Conservation (phyloP, 2,888 invertebrate genomes). For the Perithous albicinctus region DNA sequence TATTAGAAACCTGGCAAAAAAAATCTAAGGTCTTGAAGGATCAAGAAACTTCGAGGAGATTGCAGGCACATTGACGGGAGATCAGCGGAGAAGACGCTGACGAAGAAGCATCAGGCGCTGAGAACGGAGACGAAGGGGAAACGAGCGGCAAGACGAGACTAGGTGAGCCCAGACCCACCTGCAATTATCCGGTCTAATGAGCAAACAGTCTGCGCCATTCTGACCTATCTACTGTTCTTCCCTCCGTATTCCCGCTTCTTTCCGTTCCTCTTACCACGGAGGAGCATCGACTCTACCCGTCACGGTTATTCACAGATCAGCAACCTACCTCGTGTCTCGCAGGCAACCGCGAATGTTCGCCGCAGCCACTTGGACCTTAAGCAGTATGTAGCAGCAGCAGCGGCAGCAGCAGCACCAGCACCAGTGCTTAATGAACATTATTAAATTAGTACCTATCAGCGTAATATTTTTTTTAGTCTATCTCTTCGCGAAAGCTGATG, state of each 20-base stretch:
- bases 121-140: conserved; percentile 61
- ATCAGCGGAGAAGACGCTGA: background rate
- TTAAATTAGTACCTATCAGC: conserved; percentile 81
- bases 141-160: conserved; percentile 72
- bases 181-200: conserved; percentile 84
- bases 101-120: conserved; percentile 27
- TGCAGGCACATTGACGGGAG: background rate
- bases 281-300: conserved; percentile 38
- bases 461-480: conserved; percentile 37
- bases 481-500: conserved; percentile 47
- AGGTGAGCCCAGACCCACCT: conserved; percentile 79
- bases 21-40: background rate
- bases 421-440: conserved; percentile 79
- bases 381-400: conserved; percentile 25
- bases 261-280: conserved; percentile 52
- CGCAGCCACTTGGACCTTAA: conserved; percentile 36
- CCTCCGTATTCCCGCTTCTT: conserved; percentile 56
- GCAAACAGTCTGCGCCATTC: conserved; percentile 80
- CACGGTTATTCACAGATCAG: conserved; percentile 62
- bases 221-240: conserved; percentile 67
- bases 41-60: background rate
- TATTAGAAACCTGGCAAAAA: background rate
- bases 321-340: conserved; percentile 64
- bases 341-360: conserved; percentile 57
- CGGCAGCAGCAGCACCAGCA: too few relatives aligned